A percentile compares a stretch with the other conserved stretches of the same genome.
Evolutionary conservation across 2,113 vertebrate genomes (phyloP).

Genomic region (human): DNA sequence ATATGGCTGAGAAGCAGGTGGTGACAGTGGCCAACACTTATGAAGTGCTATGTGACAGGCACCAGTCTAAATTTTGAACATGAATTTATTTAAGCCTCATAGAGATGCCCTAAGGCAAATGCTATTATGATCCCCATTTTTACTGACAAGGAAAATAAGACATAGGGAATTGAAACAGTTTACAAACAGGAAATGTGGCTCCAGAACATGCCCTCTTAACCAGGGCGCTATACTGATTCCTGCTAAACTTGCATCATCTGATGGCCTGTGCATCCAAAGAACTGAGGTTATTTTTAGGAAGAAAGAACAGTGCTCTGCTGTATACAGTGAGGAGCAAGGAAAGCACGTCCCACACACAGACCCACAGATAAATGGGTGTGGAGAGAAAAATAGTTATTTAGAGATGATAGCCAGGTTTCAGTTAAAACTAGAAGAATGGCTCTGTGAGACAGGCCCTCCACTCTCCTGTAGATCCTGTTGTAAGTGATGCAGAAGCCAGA

Average conservation of each 20-base stretch:
- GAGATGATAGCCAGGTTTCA: not conserved
- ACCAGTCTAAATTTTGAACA: not conserved
- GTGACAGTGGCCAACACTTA: not conserved
- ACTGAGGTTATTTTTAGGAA: not conserved
- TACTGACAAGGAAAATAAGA: not conserved
- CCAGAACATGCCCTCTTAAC: not conserved
- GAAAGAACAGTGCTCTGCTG: not conserved
- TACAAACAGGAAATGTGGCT: not conserved
- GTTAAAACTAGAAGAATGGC: not conserved
- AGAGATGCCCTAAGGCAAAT: not conserved
- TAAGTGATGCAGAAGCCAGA: no score
- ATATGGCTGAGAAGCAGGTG: not conserved
- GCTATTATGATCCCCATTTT: not conserved
- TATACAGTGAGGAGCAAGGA: not conserved
- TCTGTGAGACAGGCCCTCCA: not conserved
- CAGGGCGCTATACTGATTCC: not conserved
- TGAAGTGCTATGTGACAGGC: not conserved
- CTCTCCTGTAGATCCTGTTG: not conserved
- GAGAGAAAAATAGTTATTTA: not conserved
- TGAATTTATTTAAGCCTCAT: not conserved
- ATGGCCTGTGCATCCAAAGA: not conserved
- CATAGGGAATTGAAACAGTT: not conserved
- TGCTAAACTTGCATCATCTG: not conserved
- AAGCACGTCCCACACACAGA: not conserved
- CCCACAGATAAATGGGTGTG: not conserved